Conservation (phyloP, 2,797 vertebrate genomes). For the Pantherophis vulpinus region DNA sequence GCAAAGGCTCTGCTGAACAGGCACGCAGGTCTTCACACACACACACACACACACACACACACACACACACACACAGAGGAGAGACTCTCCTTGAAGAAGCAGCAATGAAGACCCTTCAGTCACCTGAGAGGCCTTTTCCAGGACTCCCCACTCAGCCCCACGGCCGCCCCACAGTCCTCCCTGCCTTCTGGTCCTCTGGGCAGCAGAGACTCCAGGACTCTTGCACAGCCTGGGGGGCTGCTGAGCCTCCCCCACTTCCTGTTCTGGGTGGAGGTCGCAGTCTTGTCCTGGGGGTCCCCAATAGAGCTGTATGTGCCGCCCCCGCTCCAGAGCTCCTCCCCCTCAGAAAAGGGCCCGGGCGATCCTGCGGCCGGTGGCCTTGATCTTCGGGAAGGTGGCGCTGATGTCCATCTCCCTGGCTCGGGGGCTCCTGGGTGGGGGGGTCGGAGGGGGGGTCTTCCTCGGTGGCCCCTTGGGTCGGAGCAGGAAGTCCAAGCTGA, state of each 20-base stretch:
- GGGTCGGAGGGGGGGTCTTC: background rate
- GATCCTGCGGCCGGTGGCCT: slow-evolving; percentile 85
- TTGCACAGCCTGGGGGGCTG: background rate
- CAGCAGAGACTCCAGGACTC: background rate
- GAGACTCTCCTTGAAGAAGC: no score
- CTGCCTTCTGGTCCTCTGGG: background rate
- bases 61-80: no score
- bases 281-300: background rate
- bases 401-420: slow-evolving; percentile 69
- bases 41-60: no score
- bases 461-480: slow-evolving; percentile 63
- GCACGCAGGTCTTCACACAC: no score
- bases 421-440: slow-evolving; percentile 49
- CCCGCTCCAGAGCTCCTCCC: accelerated
- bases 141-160: background rate
- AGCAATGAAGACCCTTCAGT: no score
- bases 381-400: slow-evolving; percentile 88
- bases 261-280: background rate
- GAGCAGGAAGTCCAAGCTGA: slow-evolving; percentile 84
- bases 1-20: background rate
- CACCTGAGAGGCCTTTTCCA: background rate
- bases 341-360: slow-evolving; percentile 68
- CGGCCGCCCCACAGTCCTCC: no score
- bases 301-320: background rate
- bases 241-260: background rate